These are phyloP conservation scores for Fragum fragum DNA, from an alignment of 2,888 invertebrate species.

Conservation along the genomic window DNA sequence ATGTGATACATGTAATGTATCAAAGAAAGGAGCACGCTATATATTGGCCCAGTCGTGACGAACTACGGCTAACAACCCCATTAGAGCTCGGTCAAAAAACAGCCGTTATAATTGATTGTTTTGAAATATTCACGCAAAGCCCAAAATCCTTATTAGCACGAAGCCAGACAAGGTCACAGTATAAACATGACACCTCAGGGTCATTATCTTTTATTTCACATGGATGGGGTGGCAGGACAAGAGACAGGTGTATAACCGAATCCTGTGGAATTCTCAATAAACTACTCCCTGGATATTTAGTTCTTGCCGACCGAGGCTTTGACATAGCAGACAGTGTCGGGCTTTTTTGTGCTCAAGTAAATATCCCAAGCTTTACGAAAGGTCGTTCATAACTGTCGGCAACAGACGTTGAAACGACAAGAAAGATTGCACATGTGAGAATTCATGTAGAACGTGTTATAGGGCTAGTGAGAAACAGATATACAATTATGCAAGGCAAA, in stretches of 20 bases:
- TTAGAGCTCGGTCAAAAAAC: slow-evolving; percentile 44
- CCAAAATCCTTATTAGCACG: slow-evolving; percentile 63
- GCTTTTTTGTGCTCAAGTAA: slow-evolving; percentile 51
- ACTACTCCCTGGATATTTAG: slow-evolving; percentile 60
- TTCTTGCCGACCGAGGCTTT: slow-evolving; percentile 69
- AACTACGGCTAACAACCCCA: slow-evolving; percentile 53
- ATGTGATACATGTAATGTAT: slow-evolving; percentile 7
- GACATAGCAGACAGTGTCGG: slow-evolving; percentile 63
- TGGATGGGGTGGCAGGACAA: slow-evolving; percentile 70
- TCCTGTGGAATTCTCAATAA: slow-evolving; percentile 59
- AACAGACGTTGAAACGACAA: slow-evolving; percentile 36
- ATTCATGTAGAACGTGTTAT: slow-evolving; percentile 52
- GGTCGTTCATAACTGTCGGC: slow-evolving; percentile 36
- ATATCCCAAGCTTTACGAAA: slow-evolving; percentile 63
- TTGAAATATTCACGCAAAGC: slow-evolving; percentile 60
- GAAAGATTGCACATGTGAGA: slow-evolving; percentile 29
- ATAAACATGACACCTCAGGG: slow-evolving; percentile 73
- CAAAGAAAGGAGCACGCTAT: background rate
- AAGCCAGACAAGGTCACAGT: slow-evolving; percentile 65
- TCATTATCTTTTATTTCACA: slow-evolving; percentile 70
- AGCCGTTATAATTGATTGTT: slow-evolving; percentile 65
- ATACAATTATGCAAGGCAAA: slow-evolving; percentile 32
- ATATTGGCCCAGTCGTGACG: slow-evolving; percentile 51
- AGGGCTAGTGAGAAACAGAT: slow-evolving; percentile 43
- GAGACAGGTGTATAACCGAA: slow-evolving; percentile 75